A percentile compares a stretch with the other conserved stretches of the same genome.
Conservation (phyloP, 2,113 vertebrate genomes). For the Progne subis region DNA sequence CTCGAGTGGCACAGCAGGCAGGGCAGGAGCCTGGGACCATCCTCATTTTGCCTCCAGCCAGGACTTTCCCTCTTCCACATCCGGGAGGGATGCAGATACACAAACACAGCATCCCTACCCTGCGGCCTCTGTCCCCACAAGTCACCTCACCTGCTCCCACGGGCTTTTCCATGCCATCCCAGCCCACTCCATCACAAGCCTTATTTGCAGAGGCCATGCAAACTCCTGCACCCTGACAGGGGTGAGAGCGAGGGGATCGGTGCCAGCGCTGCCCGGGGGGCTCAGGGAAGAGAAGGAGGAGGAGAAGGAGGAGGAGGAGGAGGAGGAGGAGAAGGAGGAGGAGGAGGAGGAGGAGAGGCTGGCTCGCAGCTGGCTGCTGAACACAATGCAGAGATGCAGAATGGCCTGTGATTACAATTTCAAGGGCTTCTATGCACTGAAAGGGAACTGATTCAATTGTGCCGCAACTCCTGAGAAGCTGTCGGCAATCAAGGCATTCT, state of each 20-base stretch:
- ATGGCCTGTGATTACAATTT: constrained; percentile 71
- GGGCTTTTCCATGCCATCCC: not conserved
- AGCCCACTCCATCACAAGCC: not conserved
- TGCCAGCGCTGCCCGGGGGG: not conserved
- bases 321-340: not conserved
- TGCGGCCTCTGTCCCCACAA: not conserved
- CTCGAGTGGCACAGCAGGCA: not conserved
- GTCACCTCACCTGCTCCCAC: not conserved
- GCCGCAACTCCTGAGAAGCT: constrained; percentile 58
- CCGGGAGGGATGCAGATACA: not conserved
- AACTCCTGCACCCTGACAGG: not conserved
- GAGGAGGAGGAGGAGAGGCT: not conserved
- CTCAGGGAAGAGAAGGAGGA: not conserved
- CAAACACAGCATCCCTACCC: not conserved
- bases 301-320: not conserved
- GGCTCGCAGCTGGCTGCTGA: constrained; percentile 31
- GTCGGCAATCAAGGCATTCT: constrained; percentile 72
- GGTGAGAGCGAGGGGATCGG: not conserved
- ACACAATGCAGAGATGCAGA: constrained; percentile 52
- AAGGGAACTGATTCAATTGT: constrained; percentile 75
- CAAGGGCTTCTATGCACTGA: constrained; percentile 69
- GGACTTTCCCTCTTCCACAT: rapidly evolving
- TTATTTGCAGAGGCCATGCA: rapidly evolving
- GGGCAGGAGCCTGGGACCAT: not conserved
- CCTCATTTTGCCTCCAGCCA: not conserved